Conservation (phyloP, 2,888 invertebrate genomes). For the Lasioglossum lativentre region DNA sequence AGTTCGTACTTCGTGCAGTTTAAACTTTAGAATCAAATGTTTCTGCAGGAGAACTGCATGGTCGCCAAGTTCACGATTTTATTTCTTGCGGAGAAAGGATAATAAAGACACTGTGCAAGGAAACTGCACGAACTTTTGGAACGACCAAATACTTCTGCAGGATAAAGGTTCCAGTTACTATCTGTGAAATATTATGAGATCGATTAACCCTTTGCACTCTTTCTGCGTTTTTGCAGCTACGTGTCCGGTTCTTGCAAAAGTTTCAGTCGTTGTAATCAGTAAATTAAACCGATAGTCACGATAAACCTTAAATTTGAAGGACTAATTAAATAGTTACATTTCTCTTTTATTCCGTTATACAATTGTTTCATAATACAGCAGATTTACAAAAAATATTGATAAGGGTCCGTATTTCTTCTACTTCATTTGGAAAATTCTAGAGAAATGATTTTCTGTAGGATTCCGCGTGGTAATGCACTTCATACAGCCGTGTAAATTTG, state of each 20-base stretch:
- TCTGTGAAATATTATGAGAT: background rate
- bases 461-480: background rate
- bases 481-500: background rate
- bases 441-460: background rate
- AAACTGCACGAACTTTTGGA: background rate
- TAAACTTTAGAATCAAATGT: background rate
- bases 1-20: background rate
- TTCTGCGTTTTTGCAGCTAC: background rate
- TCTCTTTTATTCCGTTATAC: background rate
- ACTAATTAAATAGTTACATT: background rate
- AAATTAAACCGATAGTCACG: too few species aligned
- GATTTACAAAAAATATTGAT: background rate
- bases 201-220: background rate
- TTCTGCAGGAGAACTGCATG: background rate
- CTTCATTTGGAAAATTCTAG: background rate
- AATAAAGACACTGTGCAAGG: conserved; percentile 2
- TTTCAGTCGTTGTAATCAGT: background rate
- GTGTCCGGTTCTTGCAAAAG: background rate
- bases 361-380: background rate
- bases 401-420: background rate
- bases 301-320: background rate
- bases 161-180: conserved; percentile 6
- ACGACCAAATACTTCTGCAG: background rate
- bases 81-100: background rate
- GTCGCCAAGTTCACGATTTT: background rate